These are phyloP conservation scores for Melanotaenia nigrans DNA, from an alignment of 2,797 vertebrate species.

Conservation along the genomic window DNA sequence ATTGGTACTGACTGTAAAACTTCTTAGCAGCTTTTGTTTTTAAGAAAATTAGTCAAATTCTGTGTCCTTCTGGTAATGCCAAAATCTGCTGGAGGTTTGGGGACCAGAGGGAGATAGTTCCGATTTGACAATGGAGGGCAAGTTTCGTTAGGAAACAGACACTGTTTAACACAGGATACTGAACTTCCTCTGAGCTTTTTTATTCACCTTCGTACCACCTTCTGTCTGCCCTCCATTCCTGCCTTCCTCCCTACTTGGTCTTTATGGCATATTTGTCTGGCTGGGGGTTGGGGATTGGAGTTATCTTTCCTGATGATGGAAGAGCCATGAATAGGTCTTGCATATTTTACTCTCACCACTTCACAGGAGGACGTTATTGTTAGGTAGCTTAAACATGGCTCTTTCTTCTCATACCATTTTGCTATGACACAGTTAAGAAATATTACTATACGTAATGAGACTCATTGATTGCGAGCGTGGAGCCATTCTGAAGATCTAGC, in stretches of 20 bases:
- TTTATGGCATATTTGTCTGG: conserved; percentile 18
- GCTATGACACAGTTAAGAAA: conserved; percentile 1
- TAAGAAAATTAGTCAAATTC: background rate
- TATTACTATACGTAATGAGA: conserved; percentile 35
- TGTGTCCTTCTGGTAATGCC: background rate
- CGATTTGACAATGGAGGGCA: conserved; percentile 68
- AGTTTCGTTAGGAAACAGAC: conserved; percentile 79
- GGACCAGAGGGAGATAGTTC: conserved; percentile 62
- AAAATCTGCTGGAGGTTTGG: conserved; percentile 28
- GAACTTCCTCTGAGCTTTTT: conserved; percentile 78
- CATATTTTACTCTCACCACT: conserved; percentile 11
- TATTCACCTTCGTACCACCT: conserved; percentile 43
- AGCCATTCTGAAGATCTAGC: conserved; percentile 26
- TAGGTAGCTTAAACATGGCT: background rate
- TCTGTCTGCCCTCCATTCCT: conserved; percentile 52
- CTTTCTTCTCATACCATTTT: conserved; percentile 10
- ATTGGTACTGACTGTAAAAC: background rate
- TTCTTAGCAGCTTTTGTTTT: background rate
- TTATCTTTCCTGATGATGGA: conserved; percentile 20
- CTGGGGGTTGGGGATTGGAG: conserved; percentile 10
- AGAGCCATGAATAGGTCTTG: background rate
- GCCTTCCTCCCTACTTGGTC: conserved; percentile 32
- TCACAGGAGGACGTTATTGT: conserved; percentile 10
- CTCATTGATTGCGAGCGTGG: conserved; percentile 35
- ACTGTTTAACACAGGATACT: conserved; percentile 81